A percentile compares a stretch with the other conserved stretches of the same genome.
These are phyloP conservation scores for Rhorus exstirpatorius DNA, from an alignment of 2,888 invertebrate species.

Conservation along the genomic window DNA sequence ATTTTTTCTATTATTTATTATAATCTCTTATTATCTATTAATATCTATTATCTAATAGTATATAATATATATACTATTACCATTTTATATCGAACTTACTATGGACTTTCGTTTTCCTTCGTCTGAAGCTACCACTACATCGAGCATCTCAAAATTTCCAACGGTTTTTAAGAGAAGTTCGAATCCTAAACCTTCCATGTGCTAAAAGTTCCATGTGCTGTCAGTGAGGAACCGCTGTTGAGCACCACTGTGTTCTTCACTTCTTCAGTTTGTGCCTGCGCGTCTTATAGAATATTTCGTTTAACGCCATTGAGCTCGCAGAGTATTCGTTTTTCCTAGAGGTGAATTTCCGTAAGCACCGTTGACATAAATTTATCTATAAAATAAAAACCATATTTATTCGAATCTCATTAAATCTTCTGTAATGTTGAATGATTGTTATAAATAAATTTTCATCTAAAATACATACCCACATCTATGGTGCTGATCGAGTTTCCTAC, in stretches of 20 bases:
- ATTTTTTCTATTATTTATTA: too few relatives aligned
- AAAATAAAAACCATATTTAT: conserved; percentile 24
- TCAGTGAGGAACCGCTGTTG: conserved; percentile 23
- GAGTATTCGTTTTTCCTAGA: conserved; percentile 23
- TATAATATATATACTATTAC: too few relatives aligned
- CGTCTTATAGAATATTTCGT: conserved; percentile 30
- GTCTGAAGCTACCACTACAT: not conserved
- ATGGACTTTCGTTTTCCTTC: not conserved
- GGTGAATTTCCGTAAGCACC: not conserved
- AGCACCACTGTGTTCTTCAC: conserved; percentile 30
- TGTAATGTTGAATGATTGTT: conserved; percentile 11
- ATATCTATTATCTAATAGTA: too few relatives aligned
- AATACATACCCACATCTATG: conserved; percentile 29
- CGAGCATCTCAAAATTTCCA: too few relatives aligned
- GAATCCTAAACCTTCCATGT: too few relatives aligned
- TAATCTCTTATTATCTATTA: too few relatives aligned
- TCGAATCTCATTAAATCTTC: not conserved
- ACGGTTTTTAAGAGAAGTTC: too few relatives aligned
- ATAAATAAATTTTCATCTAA: conserved; percentile 5
- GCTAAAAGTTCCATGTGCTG: not conserved
- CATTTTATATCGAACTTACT: not conserved
- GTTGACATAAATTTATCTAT: conserved; percentile 10
- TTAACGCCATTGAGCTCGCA: conserved; percentile 26
- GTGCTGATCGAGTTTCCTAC: not conserved
- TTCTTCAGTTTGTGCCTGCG: conserved; percentile 14